Base-by-base conservation (phyloP, 2,113 vertebrate genomes). In the Globicephala melas region DNA sequence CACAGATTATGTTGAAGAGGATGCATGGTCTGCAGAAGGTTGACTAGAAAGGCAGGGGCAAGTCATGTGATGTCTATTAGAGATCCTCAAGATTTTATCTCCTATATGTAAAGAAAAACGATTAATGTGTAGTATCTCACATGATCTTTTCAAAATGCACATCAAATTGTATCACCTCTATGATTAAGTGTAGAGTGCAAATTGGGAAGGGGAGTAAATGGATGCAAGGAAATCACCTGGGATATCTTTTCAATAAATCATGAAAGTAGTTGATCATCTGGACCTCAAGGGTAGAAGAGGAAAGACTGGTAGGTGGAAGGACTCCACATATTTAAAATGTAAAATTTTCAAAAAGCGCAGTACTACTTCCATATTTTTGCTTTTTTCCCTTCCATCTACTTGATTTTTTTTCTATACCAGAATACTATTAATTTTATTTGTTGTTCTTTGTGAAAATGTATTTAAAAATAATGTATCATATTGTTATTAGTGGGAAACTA, bases 221-320 rank as follows among this genome's bases (percentile, higher is more conserved):
- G 8, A 53, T n/a, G 10, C n/a, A n/a, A 70, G 44, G 8, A 50
- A 38, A 26, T 70, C 13, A 17, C 41, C 31, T 58, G 63, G 8
- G 65, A 53, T 68, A 31, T 2, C 12, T 94, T 70, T 88, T 28
- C 41, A 93, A n/a, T 6, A 67, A 77, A n/a, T 97, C 44, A 41
- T 17, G 41, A 44, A 3, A 77, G 15, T 6, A 26, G 25, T 4
- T 65, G 47, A 68, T 26, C 0, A 10, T 31, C 36, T 60, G 23
- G 33, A 58, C 23, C 14, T 17, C 11, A 70, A 55, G 13, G 8
- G 8, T 31, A 25, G 26, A 55, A 9, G 26, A 38, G 1, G 10
- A 36, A 89, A 73, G 6, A 3, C 6, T 67, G 23, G 5, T 28
- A 8, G 14, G 25, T 9, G 23, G 31, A 81, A 20, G 36, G 11